Evolutionary conservation across 2,113 vertebrate genomes (phyloP).

Genomic region (Cyphomyrus plagiostoma): DNA sequence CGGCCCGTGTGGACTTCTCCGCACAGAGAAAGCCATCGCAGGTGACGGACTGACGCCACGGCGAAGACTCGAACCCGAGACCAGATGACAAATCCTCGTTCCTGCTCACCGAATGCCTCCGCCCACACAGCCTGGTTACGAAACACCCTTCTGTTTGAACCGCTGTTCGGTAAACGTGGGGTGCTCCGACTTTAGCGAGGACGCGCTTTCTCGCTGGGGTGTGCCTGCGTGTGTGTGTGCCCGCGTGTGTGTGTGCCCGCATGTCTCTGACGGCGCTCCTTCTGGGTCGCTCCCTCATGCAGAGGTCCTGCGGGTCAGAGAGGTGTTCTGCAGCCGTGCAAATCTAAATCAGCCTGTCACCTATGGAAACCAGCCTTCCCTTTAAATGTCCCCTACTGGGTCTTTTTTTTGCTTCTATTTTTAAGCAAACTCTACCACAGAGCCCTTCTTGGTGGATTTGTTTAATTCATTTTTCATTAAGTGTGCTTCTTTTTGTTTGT

Average conservation of each 20-base stretch:
- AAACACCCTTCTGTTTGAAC: conserved; percentile 4
- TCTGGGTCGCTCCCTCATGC: background rate
- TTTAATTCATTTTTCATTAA: background rate
- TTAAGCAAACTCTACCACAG: background rate
- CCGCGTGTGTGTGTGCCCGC: background rate
- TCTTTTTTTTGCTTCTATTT: background rate
- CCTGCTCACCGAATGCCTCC: too few species aligned
- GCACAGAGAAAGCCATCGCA: background rate
- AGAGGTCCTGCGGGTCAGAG: background rate
- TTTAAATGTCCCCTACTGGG: background rate
- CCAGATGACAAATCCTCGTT: background rate
- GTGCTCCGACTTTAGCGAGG: background rate
- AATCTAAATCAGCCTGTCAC: conserved; percentile 13
- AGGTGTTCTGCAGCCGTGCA: background rate
- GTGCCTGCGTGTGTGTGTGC: background rate
- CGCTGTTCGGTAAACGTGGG: background rate
- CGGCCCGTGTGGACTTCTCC: background rate
- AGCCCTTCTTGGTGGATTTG: background rate
- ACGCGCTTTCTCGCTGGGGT: too few species aligned
- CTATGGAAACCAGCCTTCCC: background rate
- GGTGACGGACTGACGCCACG: background rate
- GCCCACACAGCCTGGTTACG: background rate
- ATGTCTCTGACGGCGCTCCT: background rate
- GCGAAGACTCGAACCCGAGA: background rate
- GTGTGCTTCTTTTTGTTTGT: background rate